phyloP scores from a whole-genome alignment of 2,797 vertebrate genomes.

The Typhlichthys eigenmanni region DNA sequence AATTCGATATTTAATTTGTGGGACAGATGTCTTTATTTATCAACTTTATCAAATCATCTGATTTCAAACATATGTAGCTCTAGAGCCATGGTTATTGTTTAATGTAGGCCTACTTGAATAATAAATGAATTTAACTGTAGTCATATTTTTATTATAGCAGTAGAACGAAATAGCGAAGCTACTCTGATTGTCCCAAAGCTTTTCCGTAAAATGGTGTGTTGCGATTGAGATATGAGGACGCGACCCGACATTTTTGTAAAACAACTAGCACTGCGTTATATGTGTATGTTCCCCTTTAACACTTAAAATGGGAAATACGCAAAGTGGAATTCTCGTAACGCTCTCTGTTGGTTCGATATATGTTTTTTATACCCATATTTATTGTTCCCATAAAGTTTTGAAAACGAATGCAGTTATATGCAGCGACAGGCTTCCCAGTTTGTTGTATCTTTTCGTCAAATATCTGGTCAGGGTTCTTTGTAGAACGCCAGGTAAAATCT shows the following conservation, averaged over 20 bases:
- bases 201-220: no score
- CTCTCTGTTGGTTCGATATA: constrained; percentile 30
- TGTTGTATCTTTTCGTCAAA: constrained; percentile 50
- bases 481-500: constrained; percentile 39
- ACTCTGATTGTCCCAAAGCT: constrained; percentile 26
- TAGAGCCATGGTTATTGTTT: background rate
- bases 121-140: constrained; percentile 23
- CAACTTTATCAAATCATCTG: no score
- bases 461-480: constrained; percentile 32
- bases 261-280: no score
- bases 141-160: background rate
- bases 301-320: constrained; percentile 36
- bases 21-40: no score
- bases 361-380: constrained; percentile 52
- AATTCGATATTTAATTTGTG: no score
- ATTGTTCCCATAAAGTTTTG: constrained; percentile 45
- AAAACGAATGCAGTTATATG: constrained; percentile 35
- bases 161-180: background rate
- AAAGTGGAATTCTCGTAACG: constrained; percentile 2
- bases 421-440: constrained; percentile 45
- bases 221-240: no score
- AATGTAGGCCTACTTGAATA: background rate
- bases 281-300: no score
- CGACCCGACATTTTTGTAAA: background rate
- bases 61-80: no score